Evolutionary conservation across 2,113 vertebrate species (phyloP).

Genomic region (Nothocercus julius): DNA sequence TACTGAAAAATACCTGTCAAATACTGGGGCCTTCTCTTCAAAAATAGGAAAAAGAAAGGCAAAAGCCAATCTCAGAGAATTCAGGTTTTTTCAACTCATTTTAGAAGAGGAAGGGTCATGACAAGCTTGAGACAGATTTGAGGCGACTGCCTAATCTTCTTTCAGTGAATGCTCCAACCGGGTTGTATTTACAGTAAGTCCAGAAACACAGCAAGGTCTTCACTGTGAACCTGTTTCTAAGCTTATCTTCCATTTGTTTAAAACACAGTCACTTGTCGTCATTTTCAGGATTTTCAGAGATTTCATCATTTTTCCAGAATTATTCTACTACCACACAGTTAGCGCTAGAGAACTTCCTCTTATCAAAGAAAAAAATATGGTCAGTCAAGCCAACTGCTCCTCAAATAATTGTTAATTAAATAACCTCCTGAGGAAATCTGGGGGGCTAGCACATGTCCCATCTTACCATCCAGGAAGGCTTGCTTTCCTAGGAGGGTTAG

Average conservation of each 20-base stretch:
- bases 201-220: neutral
- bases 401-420: neutral
- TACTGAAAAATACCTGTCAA: neutral
- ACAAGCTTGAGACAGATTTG: neutral
- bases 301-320: neutral
- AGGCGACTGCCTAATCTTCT: neutral
- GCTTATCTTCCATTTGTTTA: neutral
- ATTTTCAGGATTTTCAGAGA: no score
- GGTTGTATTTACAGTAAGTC: neutral
- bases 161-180: neutral
- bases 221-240: neutral
- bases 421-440: neutral
- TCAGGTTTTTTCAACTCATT: neutral
- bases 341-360: rapidly evolving
- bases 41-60: neutral
- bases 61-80: neutral
- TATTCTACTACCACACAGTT: no score
- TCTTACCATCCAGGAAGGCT: neutral
- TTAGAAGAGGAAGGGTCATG: neutral
- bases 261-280: no score
- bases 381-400: neutral
- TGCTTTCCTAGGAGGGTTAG: neutral
- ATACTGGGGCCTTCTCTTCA: neutral
- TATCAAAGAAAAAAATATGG: neutral
- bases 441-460: rapidly evolving